Conservation (phyloP, 2,113 vertebrate species). For the Pan paniscus region DNA sequence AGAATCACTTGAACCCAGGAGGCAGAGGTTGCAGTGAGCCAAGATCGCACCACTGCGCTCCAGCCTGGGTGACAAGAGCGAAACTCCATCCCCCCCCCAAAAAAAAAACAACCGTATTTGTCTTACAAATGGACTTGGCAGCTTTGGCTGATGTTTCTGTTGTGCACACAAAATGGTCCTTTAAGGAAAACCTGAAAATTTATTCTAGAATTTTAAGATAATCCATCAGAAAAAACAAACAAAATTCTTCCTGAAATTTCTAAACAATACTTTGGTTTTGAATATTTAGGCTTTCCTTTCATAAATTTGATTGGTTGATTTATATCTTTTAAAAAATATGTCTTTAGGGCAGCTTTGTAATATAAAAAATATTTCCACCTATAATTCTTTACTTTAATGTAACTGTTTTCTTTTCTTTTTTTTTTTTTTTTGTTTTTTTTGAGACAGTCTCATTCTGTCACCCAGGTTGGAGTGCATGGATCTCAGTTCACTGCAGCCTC, state of each 20-base stretch:
- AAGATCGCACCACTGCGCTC: no score
- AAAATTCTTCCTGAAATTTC: slow-evolving; percentile 38
- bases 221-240: neutral
- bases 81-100: no score
- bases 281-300: slow-evolving; percentile 25
- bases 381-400: neutral
- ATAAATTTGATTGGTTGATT: neutral
- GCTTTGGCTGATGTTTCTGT: neutral
- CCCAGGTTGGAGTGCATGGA: no score
- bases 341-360: slow-evolving; percentile 16
- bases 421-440: no score
- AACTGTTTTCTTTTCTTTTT: neutral
- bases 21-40: no score
- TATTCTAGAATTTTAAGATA: slow-evolving; percentile 42
- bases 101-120: neutral
- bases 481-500: no score
- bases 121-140: neutral
- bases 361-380: neutral
- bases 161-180: neutral
- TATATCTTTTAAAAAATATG: neutral
- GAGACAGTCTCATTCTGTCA: no score
- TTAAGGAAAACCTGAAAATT: slow-evolving; percentile 35
- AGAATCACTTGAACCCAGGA: no score
- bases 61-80: no score
- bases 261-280: slow-evolving; percentile 36